Evolutionary conservation across 2,113 vertebrate genomes (phyloP), one percentile per base, ranked within the genome.

Genomic region (Coracopsis vasa): DNA sequence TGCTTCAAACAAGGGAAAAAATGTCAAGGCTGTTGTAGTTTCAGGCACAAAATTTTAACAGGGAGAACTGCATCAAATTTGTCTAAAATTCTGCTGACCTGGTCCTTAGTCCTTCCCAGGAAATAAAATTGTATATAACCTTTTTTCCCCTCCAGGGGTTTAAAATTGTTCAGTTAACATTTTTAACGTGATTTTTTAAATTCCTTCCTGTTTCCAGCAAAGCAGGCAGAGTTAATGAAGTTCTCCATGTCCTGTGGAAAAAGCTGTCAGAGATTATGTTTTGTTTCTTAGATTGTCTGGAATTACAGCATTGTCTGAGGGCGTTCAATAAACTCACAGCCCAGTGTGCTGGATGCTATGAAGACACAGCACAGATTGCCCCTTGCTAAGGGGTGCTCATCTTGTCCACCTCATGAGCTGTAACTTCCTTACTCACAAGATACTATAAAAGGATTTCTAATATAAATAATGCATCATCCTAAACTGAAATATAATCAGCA

Each of bases 221-320:
- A 87, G 84, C 62, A 85, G 53, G 44, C 39, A 89, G n/a, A 64
- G 69, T 71, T 87, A 94, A 86, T 87, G 65, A 85, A 48, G 80
- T 79, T 94, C 48, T 92, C 35, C 61, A 48, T 65, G 89, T 82
- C 84, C 78, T 75, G 51, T 92, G 80, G 84, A 96, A 97, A 96
- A 92, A 81, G 9, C 29, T 75, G 21, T 37, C 51, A 81, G 86
- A 81, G 41, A 84, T 86, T 51, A 75, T 48, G 35, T 47, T 61
- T 78, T 86, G 19, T 80, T 86, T 87, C 90, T 93, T 33, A 14
- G 54, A 64, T 75, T 81, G 24, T 79, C 69, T 89, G 33, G 44
- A 86, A 74, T 81, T 91, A 71, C 23, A 84, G 75, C 44, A 39
- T 19, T n/a, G 37, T 73, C 53, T 2, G 1, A 78, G 14, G 16